Evolutionary conservation across 1,140 invertebrate species (phyloP).

Genomic region (Ceratosolen solmsi): DNA sequence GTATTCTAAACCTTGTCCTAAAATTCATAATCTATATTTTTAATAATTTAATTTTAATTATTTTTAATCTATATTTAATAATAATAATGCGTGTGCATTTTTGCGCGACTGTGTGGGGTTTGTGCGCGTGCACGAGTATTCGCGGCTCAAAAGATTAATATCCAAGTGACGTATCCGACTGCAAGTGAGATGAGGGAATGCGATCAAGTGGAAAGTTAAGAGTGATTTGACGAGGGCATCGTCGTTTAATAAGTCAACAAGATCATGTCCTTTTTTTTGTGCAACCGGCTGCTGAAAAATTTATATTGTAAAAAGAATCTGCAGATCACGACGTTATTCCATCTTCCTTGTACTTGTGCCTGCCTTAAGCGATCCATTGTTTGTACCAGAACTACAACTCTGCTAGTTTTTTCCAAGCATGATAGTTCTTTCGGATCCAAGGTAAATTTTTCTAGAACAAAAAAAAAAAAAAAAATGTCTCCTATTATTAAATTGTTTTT

Average conservation of each 20-base stretch:
- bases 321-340: not conserved
- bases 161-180: not conserved
- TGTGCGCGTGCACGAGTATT: no score
- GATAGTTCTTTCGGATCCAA: not conserved
- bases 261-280: conserved; percentile 41
- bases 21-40: no score
- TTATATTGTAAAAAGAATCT: conserved; percentile 7
- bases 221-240: conserved; percentile 1
- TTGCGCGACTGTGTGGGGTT: no score
- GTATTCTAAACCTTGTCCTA: no score
- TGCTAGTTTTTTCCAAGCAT: conserved; percentile 10
- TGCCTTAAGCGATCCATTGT: not conserved
- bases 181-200: not conserved
- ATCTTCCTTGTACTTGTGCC: not conserved
- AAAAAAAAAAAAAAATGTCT: not conserved
- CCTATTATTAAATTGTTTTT: not conserved
- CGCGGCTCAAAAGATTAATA: not conserved
- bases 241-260: not conserved
- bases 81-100: no score
- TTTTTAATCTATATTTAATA: no score
- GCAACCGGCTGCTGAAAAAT: conserved; percentile 4
- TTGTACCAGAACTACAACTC: not conserved
- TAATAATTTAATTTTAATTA: no score
- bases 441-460: conserved; percentile 7
- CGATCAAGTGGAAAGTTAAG: not conserved